Evolutionary conservation across 1,140 invertebrate genomes (phyloP).

Genomic region (Teleogryllus occipitalis): DNA sequence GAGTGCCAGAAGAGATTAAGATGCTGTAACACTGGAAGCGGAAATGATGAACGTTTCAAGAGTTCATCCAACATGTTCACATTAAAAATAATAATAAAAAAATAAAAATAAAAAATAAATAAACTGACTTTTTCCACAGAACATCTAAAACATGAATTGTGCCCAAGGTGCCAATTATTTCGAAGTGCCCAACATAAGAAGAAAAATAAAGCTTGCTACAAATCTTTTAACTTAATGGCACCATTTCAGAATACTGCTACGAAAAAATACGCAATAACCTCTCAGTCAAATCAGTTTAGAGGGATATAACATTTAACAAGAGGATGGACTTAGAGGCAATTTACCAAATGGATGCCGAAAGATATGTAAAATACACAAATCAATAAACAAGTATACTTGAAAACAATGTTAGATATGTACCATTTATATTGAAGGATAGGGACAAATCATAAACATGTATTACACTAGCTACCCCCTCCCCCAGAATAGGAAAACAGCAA

Average conservation of each 20-base stretch:
- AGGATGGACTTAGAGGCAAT: background rate
- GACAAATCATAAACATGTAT: too few species aligned
- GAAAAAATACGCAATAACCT: background rate
- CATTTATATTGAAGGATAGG: too few species aligned
- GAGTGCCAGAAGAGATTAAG: constrained; percentile 10
- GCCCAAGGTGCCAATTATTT: too few species aligned
- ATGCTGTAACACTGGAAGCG: constrained; percentile 3
- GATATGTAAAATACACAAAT: background rate
- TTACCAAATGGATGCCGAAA: background rate
- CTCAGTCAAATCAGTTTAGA: background rate
- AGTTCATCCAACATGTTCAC: background rate
- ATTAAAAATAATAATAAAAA: background rate
- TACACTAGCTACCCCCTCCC: too few species aligned
- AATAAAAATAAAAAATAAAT: background rate
- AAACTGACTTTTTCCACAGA: background rate
- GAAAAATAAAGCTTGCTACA: too few species aligned
- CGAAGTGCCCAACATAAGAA: too few species aligned
- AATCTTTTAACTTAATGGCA: background rate
- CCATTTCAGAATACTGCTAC: background rate
- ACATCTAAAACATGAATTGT: too few species aligned
- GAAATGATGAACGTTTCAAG: background rate
- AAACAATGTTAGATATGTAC: too few species aligned
- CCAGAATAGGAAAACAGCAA: too few species aligned
- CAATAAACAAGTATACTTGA: too few species aligned
- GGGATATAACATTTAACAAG: background rate